Evolutionary conservation across 2,113 vertebrate species (phyloP), one percentile per base, ranked within the genome.

Genomic region (Verasper variegatus): DNA sequence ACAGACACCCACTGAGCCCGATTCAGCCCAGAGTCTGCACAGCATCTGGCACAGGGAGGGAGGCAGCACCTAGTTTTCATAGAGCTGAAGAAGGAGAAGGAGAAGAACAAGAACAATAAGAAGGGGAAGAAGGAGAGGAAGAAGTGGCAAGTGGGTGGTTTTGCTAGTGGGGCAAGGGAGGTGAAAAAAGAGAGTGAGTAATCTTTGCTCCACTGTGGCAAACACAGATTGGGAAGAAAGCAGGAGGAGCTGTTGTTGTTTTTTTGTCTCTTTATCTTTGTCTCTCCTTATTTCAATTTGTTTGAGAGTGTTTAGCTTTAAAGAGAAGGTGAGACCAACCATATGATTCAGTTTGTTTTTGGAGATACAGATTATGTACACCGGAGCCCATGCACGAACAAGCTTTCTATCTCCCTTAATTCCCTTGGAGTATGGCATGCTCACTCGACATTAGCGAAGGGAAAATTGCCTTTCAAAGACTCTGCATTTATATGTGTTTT

Each of bases 1-100:
- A 88, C 86, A 81, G 66, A 82, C 82, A 61, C 66, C 75, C 77
- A 84, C 81, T 69, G 74, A 17, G 81, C 37, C 80, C 12, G 4
- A 56, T 69, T 70, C 24, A 61, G 64, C 68, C 31, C 74, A 61
- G 45, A 76, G 60, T 72, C 60, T 72, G 27, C 58, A 1, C 58
- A 71, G 68, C 68, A 81, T 74, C 80, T 77, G 77, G 63, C 68
- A 14, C n/a, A 63, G 49, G 21, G 24, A 70, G 31, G 26, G 62
- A 81, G 66, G 64, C 59, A 64, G 76, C 52, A 42, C 49, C 68
- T 18, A 21, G 69, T 71, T 81, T 79, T n/a, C 49, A 24, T 61
- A 62, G 47, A 73, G 76, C 45, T 65, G 23, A 24, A 21, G 68
- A 42, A 37, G 77, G 14, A 21, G n/a, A 9, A 21, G 51, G 11